Percentiles rank a stretch among this genome's conserved stretches.
Conservation (phyloP, 2,113 vertebrate species). For the Benitochromis conjunctus region DNA sequence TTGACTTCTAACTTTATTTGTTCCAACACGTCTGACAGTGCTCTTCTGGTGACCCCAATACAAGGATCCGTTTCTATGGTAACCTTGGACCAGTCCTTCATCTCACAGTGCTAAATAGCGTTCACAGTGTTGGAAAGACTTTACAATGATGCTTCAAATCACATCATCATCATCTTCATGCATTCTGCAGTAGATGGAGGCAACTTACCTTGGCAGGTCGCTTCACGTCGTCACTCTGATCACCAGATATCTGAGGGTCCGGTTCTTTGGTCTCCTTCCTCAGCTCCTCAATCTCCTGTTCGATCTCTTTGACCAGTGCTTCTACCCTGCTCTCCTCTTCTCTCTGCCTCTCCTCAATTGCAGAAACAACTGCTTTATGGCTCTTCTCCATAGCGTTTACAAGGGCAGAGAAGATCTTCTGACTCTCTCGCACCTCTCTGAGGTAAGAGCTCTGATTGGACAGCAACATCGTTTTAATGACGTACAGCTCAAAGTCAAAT, state of each 20-base stretch:
- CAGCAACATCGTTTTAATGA: background rate
- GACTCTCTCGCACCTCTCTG: conserved; percentile 71
- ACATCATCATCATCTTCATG: background rate
- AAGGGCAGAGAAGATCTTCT: conserved; percentile 68
- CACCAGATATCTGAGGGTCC: conserved; percentile 3
- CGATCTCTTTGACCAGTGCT: conserved; percentile 56
- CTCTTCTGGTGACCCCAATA: conserved; percentile 65
- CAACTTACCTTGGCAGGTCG: conserved; percentile 30
- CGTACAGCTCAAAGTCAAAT: background rate
- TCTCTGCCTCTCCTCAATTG: conserved; percentile 61
- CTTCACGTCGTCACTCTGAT: conserved; percentile 31
- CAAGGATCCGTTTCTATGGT: conserved; percentile 70
- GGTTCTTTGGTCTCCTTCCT: conserved; percentile 21
- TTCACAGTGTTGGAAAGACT: conserved; percentile 15
- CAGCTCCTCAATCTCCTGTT: conserved; percentile 67
- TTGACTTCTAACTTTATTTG: conserved; percentile 61
- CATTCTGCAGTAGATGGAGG: background rate
- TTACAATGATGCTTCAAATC: background rate
- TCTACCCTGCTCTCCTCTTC: conserved; percentile 66
- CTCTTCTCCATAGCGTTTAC: conserved; percentile 67
- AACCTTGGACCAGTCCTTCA: conserved; percentile 73
- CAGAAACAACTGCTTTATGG: conserved; percentile 64
- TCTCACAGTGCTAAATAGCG: conserved; percentile 11
- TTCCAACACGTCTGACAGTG: conserved; percentile 61
- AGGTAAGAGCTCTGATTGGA: conserved; percentile 67